Evolutionary conservation across 2,888 invertebrate genomes (phyloP).

Genomic region (Priocnemis perturbator): DNA sequence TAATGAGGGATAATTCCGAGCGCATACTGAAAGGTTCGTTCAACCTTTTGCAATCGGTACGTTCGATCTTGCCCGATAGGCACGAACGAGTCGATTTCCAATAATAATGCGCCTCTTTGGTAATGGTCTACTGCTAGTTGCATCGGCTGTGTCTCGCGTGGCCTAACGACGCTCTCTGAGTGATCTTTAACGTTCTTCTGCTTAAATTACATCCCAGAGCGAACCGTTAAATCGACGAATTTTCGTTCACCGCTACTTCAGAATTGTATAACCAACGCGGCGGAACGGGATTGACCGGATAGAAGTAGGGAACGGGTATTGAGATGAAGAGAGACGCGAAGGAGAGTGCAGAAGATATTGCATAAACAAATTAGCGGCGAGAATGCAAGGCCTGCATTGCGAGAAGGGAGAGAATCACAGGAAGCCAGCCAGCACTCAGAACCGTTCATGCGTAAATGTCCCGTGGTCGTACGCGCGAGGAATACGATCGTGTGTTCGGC

Average conservation of each 20-base stretch:
- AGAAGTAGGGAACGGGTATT: too few species aligned
- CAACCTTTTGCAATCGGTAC: slow-evolving; percentile 29
- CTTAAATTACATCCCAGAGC: too few species aligned
- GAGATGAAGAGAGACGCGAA: not conserved
- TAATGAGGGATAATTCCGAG: slow-evolving; percentile 35
- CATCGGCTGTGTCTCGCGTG: too few species aligned
- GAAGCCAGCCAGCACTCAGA: slow-evolving; percentile 1
- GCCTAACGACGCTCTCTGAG: too few species aligned
- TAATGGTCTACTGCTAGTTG: too few species aligned
- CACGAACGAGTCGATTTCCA: slow-evolving; percentile 10
- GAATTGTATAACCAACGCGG: too few species aligned
- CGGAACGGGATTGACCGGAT: too few species aligned
- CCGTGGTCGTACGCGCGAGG: too few species aligned
- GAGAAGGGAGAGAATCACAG: slow-evolving; percentile 22
- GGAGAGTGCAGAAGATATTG: slow-evolving; percentile 32
- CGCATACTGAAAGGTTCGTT: slow-evolving; percentile 33
- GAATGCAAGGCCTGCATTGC: slow-evolving; percentile 37
- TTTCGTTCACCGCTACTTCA: too few species aligned
- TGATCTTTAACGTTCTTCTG: too few species aligned
- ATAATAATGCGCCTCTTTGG: slow-evolving; percentile 12
- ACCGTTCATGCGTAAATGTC: slow-evolving; percentile 24
- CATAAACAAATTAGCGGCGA: slow-evolving; percentile 59
- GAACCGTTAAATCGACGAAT: too few species aligned
- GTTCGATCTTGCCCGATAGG: slow-evolving; percentile 13
- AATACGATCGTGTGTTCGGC: slow-evolving; percentile 19